These are phyloP conservation scores for Plemyria rubiginata DNA, from an alignment of 2,888 invertebrate genomes.

Conservation along the genomic window DNA sequence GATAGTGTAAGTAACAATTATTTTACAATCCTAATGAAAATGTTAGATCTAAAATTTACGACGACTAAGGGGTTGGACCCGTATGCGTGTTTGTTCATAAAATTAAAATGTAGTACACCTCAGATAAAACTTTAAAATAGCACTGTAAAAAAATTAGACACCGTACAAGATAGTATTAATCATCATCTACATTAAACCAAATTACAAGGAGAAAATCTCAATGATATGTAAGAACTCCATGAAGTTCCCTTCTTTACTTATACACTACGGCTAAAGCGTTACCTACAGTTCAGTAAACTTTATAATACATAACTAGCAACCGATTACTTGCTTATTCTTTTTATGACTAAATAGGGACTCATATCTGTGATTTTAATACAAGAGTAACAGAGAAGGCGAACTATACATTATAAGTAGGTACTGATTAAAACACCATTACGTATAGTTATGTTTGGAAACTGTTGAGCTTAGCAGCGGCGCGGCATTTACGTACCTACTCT, in stretches of 20 bases:
- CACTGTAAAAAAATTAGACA: slow-evolving; percentile 66
- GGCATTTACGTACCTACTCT: slow-evolving; percentile 14
- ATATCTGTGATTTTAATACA: slow-evolving; percentile 25
- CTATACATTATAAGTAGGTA: slow-evolving; percentile 25
- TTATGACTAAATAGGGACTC: slow-evolving; percentile 40
- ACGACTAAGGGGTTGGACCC: slow-evolving; percentile 83
- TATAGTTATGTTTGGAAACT: slow-evolving; percentile 16
- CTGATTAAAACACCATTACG: slow-evolving; percentile 15
- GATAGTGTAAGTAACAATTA: slow-evolving; percentile 70
- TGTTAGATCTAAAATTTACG: slow-evolving; percentile 80
- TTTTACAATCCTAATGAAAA: slow-evolving; percentile 80
- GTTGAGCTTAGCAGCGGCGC: slow-evolving; percentile 11
- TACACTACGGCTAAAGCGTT: slow-evolving; percentile 80
- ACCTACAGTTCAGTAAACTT: slow-evolving; percentile 73
- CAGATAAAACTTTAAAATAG: slow-evolving; percentile 66
- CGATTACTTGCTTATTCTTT: slow-evolving; percentile 49
- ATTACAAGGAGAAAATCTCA: slow-evolving; percentile 83
- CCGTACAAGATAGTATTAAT: slow-evolving; percentile 58
- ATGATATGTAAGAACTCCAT: slow-evolving; percentile 83
- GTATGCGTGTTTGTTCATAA: slow-evolving; percentile 79
- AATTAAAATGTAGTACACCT: slow-evolving; percentile 59
- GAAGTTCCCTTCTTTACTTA: slow-evolving; percentile 78
- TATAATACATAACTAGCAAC: slow-evolving; percentile 71
- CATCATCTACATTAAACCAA: slow-evolving; percentile 59
- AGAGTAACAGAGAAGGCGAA: slow-evolving; percentile 31